These are phyloP conservation scores for Silurus meridionalis DNA, from an alignment of 2,113 vertebrate genomes.

Conservation along the genomic window DNA sequence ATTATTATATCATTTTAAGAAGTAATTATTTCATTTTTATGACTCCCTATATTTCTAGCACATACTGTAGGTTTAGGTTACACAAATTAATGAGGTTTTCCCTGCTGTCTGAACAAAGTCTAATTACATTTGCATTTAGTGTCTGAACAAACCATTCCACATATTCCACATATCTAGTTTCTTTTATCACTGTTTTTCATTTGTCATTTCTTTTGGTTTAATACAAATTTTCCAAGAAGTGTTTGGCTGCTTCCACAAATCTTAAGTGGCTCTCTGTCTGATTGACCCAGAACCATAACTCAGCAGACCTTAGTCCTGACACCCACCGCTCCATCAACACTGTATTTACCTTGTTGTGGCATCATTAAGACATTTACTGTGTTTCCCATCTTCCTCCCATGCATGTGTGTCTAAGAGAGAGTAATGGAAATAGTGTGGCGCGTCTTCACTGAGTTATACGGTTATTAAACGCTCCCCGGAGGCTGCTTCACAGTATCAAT, in stretches of 20 bases:
- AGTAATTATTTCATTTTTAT: no score
- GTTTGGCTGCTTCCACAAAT: neutral
- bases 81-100: neutral
- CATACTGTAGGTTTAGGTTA: neutral
- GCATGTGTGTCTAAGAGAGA: constrained; percentile 9
- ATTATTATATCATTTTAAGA: no score
- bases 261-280: constrained; percentile 11
- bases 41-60: neutral
- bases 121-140: neutral
- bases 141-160: neutral
- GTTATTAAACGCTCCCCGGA: constrained; percentile 56
- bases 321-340: constrained; percentile 9
- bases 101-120: neutral
- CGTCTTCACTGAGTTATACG: constrained; percentile 55
- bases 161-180: neutral
- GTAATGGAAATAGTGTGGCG: constrained; percentile 12
- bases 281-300: constrained; percentile 22
- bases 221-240: neutral
- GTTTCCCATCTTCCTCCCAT: neutral
- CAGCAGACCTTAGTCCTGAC: constrained; percentile 15
- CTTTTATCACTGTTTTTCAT: neutral
- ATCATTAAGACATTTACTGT: constrained; percentile 2
- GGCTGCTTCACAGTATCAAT: constrained; percentile 57
- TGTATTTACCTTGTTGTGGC: neutral
- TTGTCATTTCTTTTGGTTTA: neutral